Evolutionary conservation across 1,140 invertebrate genomes (phyloP), one percentile per base, ranked within the genome.

Genomic region (Aphelenchoides fujianensis): DNA sequence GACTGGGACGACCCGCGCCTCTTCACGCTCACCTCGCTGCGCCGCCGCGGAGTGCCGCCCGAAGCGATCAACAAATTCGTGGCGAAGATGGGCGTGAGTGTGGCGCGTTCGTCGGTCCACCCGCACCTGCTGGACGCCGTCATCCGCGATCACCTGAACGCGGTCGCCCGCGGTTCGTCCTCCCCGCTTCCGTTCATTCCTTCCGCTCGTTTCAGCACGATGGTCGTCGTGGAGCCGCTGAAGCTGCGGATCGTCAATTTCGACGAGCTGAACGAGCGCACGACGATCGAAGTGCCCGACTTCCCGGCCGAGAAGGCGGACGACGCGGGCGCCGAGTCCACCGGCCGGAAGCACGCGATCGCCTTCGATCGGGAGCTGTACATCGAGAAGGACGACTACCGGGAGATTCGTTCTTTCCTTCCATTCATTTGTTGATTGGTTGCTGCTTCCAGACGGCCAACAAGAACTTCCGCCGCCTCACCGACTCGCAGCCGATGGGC

Each of bases 1-100:
- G 92, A 98, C 86, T 98, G 95, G 95, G 95, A 98, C 86, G 96
- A 98, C 88, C 96, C 96, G 2, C 88, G 91, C 68, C 86, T 99
- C 27, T 98, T 94, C 84, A 99, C 97, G 0, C 86, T 99, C 71
- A 92, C 94, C 52, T 95, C 95, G 2, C 87, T 98, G 48, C 87
- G 93, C 48, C 89, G 97, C 57, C 88, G 96, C 75, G 97, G 97
- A 3, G 95, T 94, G 82, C 95, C 96, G 1, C 77, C 94, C 1
- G 91, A 94, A 80, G 94, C 95, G 0, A 91, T 99, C 48, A 97
- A 97, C 85, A 90, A 91, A 80, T 99, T 99, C 86, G 97, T 94
- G 87, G 94, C 93, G 12, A 86, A 87, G 77, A 84, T 98, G 82
- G 96, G 97, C 35, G 90, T 98, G 0, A 98, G 95, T 1, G 95